Base-by-base conservation (phyloP, 2,888 invertebrate genomes). In the Neria commutata region DNA sequence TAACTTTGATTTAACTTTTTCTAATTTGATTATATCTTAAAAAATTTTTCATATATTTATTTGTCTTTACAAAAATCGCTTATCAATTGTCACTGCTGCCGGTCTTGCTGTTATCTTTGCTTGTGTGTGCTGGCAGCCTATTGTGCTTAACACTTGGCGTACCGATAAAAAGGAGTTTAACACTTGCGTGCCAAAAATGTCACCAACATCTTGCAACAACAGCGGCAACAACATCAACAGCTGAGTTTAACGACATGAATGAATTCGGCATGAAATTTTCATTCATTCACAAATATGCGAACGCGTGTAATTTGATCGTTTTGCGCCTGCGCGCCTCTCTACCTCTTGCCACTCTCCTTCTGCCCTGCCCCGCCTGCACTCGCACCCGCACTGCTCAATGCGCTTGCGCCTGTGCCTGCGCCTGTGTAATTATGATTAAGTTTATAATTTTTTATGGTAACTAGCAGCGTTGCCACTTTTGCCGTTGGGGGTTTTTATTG, bases 361-460 rank as follows among this genome's bases (percentile, higher is more conserved):
- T n/a, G n/a, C n/a, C n/a, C n/a, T n/a, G n/a, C n/a, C n/a, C n/a
- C n/a, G n/a, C n/a, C n/a, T n/a, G n/a, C n/a, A n/a, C n/a, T n/a
- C n/a, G n/a, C n/a, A n/a, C n/a, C n/a, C n/a, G n/a, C n/a, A n/a
- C n/a, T n/a, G n/a, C n/a, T n/a, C n/a, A n/a, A n/a, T 10, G 3
- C n/a, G 11, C 14, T 8, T n/a, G 37, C 37, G 37, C 37, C 11
- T n/a, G n/a, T n/a, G 4, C n/a, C 42, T 6, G 29, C 29, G 29
- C 29, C 24, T 14, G 8, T 19, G 52, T 61, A 58, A 58, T 66
- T 62, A 58, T 64, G 59, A 62, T 64, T 54, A 61, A 60, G 58
- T 55, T 58, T 60, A 61, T 60, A 57, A 56, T 47, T 55, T 37
- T 51, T 60, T 56, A 33, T 52, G 51, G 56, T 55, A 47, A 49